Conservation (phyloP, 1,140 invertebrate species). For the Drosophila pseudoobscura region DNA sequence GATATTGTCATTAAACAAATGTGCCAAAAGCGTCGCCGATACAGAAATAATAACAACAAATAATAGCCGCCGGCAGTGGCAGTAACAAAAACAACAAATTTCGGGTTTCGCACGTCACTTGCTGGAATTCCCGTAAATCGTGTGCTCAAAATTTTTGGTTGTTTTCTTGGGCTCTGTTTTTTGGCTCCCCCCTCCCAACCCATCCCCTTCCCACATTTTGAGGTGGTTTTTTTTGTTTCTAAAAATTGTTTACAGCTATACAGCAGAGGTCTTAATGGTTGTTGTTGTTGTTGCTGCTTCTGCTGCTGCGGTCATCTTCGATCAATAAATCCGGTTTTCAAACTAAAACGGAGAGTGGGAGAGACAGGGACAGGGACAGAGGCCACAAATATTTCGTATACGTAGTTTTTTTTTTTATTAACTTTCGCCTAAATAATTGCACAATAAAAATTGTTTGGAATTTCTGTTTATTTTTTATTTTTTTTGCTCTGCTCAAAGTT, state of each 20-base stretch:
- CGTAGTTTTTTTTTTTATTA: slow-evolving; percentile 61
- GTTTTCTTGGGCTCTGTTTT: slow-evolving; percentile 47
- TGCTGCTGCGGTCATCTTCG: slow-evolving; percentile 62
- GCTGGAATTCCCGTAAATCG: slow-evolving; percentile 80
- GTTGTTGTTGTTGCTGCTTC: slow-evolving; percentile 11
- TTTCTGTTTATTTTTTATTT: slow-evolving; percentile 19
- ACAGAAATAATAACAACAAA: not conserved
- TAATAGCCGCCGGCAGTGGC: slow-evolving; percentile 13
- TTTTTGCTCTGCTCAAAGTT: slow-evolving; percentile 21
- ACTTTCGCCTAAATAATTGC: slow-evolving; percentile 80
- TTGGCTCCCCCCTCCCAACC: not conserved
- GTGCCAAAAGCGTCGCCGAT: slow-evolving; percentile 61
- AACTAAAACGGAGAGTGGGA: slow-evolving; percentile 18
- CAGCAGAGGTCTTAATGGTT: slow-evolving; percentile 4
- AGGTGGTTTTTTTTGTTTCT: slow-evolving; percentile 41
- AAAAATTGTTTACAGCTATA: slow-evolving; percentile 78
- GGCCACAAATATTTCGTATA: slow-evolving; percentile 33
- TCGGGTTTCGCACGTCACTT: slow-evolving; percentile 76
- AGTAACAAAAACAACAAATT: slow-evolving; percentile 45
- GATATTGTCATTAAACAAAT: slow-evolving; percentile 81
- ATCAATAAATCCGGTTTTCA: slow-evolving; percentile 75
- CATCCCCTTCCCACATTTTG: too few species aligned
- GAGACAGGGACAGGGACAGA: slow-evolving; percentile 13
- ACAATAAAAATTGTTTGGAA: slow-evolving; percentile 69
- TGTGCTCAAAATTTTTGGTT: slow-evolving; percentile 58